Percentiles rank a stretch among this genome's conserved stretches.
phyloP scores from a whole-genome alignment of 2,888 invertebrate genomes.

The Ichneumon xanthorius region DNA sequence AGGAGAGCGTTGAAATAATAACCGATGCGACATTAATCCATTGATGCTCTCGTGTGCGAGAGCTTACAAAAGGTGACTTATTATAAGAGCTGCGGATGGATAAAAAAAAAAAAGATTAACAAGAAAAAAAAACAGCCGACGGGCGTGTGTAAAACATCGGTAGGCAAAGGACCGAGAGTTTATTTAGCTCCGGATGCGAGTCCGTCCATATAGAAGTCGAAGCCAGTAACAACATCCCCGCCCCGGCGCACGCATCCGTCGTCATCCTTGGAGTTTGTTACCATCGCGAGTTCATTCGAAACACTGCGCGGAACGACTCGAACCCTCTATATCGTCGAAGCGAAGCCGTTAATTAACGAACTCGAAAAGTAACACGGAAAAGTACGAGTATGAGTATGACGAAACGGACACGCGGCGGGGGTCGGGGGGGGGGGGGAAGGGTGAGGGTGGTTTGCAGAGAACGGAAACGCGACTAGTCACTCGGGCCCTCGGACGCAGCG shows the following conservation, averaged over 20 bases:
- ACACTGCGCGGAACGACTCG: slow-evolving; percentile 43
- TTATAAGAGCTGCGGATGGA: neutral
- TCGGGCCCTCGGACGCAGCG: slow-evolving; percentile 38
- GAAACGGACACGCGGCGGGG: slow-evolving; percentile 69
- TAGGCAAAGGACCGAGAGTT: slow-evolving; percentile 32
- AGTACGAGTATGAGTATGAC: slow-evolving; percentile 70
- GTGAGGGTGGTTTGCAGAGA: slow-evolving; percentile 69
- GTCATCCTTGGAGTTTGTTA: slow-evolving; percentile 60
- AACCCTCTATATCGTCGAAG: slow-evolving; percentile 48
- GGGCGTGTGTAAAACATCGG: slow-evolving; percentile 2
- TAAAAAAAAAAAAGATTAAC: neutral
- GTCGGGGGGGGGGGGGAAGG: slow-evolving; percentile 56
- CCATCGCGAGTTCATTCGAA: slow-evolving; percentile 36
- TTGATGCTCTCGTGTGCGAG: slow-evolving; percentile 4
- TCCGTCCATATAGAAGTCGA: neutral
- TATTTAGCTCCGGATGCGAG: slow-evolving; percentile 45
- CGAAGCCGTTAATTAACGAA: slow-evolving; percentile 82
- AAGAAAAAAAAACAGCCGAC: neutral
- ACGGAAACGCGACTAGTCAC: slow-evolving; percentile 71
- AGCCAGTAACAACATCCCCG: slow-evolving; percentile 23
- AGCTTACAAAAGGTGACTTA: slow-evolving; percentile 16
- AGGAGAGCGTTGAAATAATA: slow-evolving; percentile 54
- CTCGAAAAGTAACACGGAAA: slow-evolving; percentile 78
- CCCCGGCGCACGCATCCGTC: slow-evolving; percentile 6
- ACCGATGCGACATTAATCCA: slow-evolving; percentile 39